A percentile compares a stretch with the other conserved stretches of the same genome.
phyloP scores from a whole-genome alignment of 30 jellyfish, hydroid and myxozoan genomes.

The Sanderia malayensis region DNA sequence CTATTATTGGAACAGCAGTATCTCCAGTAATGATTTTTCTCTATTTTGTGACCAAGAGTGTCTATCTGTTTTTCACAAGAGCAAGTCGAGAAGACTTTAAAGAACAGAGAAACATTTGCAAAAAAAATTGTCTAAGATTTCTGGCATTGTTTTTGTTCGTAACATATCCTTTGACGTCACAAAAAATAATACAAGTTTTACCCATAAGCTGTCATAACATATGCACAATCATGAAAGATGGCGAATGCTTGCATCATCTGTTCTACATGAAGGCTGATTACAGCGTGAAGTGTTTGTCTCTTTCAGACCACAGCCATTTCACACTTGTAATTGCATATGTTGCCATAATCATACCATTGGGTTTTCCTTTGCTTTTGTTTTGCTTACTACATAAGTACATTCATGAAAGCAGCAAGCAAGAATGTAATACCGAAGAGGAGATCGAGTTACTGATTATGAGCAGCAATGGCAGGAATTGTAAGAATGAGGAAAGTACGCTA shows the following conservation, averaged over 20 bases:
- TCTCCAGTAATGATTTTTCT: constrained; percentile 20
- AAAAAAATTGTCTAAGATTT: constrained; percentile 3
- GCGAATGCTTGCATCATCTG: neutral
- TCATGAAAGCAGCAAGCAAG: neutral
- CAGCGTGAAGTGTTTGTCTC: constrained; percentile 13
- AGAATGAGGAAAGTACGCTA: neutral
- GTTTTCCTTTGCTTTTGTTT: constrained; percentile 14
- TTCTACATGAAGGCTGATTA: constrained; percentile 23
- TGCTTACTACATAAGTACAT: neutral
- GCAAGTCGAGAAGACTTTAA: neutral
- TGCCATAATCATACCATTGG: constrained; percentile 7
- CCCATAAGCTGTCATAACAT: constrained; percentile 18
- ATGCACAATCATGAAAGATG: neutral
- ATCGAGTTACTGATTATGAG: neutral
- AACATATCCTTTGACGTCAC: constrained; percentile 36
- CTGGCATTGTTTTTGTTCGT: constrained; percentile 16
- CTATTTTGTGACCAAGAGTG: neutral
- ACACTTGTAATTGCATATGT: neutral
- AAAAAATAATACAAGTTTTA: constrained; percentile 6
- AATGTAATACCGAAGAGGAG: neutral
- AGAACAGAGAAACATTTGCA: neutral
- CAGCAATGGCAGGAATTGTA: neutral
- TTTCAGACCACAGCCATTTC: neutral
- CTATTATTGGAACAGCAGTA: constrained; percentile 12
- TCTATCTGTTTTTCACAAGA: neutral